Evolutionary conservation across 2,888 invertebrate species (phyloP), one percentile per base, ranked within the genome.

Genomic region (Agriopis leucophaearia): DNA sequence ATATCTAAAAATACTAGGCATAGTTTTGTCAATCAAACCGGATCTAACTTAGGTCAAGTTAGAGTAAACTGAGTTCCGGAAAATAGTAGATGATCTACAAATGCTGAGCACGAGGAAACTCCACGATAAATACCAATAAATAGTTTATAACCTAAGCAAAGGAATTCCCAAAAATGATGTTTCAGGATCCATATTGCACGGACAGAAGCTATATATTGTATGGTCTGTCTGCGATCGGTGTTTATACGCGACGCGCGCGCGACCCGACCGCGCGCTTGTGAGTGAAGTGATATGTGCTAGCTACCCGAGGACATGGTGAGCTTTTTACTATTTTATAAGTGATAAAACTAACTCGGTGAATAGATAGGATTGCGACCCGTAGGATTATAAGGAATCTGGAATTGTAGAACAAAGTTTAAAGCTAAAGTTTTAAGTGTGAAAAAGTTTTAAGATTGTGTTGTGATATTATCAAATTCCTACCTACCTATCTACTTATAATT

Each of bases 141-240:
- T 52, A 27, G 27, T n/a, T 40, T 16, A 27, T 6, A 27, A 6
- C 12, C 2, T 13, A 9, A 56, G 15, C 36, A 38, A 38, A 55
- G 56, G 38, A 50, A 42, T 57, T 45, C 57, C 51, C 48, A 57
- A 40, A 45, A 27, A 40, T 16, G 7, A 48, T 48, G 42, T 67
- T 60, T 64, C 68, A 69, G 68, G 68, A 69, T 63, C 54, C 59
- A 66, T 66, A 66, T 55, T 50, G 59, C 55, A 57, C 58, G 10
- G 44, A 64, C 62, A 78, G 80, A 81, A 71, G 76, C 81, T 88
- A 86, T 87, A 87, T 86, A 88, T 84, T 79, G 75, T 75, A 78
- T 76, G 77, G 70, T 78, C 68, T 45, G 48, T 68, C 66, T 74
- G 70, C 74, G 66, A 66, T 73, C 77, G 64, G 72, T 76, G 81